These are phyloP conservation scores for Conus canariensis DNA, from an alignment of 2,888 invertebrate genomes.

Conservation along the genomic window DNA sequence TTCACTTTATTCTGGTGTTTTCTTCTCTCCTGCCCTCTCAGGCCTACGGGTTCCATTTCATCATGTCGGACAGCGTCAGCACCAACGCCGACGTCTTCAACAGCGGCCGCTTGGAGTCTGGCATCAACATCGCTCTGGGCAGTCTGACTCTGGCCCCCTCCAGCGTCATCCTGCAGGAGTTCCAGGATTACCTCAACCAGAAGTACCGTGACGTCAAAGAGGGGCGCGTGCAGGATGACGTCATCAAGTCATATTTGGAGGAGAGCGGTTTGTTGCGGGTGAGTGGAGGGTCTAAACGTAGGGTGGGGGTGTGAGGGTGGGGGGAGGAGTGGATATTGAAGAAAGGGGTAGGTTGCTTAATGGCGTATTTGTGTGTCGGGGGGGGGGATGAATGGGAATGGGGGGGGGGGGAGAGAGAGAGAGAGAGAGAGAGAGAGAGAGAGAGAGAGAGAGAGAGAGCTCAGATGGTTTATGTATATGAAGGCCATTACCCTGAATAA, in stretches of 20 bases:
- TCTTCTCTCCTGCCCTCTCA: not conserved
- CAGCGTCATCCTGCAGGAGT: conserved; percentile 47
- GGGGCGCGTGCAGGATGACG: not conserved
- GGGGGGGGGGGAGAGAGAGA: too few species aligned
- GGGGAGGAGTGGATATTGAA: not conserved
- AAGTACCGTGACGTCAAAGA: conserved; percentile 29
- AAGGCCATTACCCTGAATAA: too few species aligned
- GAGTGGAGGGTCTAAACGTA: not conserved
- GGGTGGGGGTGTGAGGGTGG: not conserved
- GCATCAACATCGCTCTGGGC: conserved; percentile 49
- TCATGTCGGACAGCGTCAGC: conserved; percentile 64
- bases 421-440: too few species aligned
- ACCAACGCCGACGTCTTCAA: conserved; percentile 51
- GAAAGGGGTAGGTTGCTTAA: not conserved
- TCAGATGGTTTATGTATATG: too few species aligned
- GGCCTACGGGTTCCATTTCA: conserved; percentile 57
- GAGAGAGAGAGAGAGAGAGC: too few species aligned
- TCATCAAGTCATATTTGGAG: conserved; percentile 30
- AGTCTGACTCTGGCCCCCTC: conserved; percentile 58
- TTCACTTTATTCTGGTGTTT: not conserved
- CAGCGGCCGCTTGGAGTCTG: conserved; percentile 25
- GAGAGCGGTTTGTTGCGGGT: not conserved
- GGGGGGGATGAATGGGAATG: too few species aligned
- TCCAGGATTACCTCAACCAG: conserved; percentile 40
- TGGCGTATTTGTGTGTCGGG: too few species aligned